Conservation (phyloP, 2,888 invertebrate species). For the Cryptosula pallasiana region DNA sequence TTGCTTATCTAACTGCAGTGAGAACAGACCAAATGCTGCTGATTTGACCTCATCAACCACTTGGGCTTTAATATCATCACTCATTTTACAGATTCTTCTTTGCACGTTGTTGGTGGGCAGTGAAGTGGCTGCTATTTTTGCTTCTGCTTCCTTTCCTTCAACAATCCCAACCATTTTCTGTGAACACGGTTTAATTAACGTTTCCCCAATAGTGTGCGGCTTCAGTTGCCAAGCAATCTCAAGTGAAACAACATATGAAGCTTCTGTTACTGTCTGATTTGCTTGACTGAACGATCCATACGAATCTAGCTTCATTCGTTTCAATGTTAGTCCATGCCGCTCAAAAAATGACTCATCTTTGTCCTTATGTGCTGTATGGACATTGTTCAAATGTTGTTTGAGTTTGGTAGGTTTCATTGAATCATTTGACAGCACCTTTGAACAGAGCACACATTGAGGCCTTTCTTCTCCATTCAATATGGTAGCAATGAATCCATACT, state of each 20-base stretch:
- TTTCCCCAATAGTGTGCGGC: conserved; percentile 24
- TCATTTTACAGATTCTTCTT: conserved; percentile 26
- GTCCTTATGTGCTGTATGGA: not conserved
- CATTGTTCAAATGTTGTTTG: not conserved
- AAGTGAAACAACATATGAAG: conserved; percentile 14
- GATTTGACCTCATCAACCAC: conserved; percentile 22
- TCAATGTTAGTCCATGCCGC: not conserved
- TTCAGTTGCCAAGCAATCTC: not conserved
- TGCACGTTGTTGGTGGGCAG: conserved; percentile 26
- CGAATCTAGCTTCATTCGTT: not conserved
- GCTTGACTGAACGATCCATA: not conserved
- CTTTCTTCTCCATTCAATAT: no score
- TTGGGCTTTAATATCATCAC: conserved; percentile 26
- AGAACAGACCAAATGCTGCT: conserved; percentile 15
- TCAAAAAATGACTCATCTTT: not conserved
- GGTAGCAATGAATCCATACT: no score
- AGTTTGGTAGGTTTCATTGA: not conserved
- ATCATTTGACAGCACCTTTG: no score
- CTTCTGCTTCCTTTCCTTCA: conserved; percentile 24
- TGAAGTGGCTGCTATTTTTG: conserved; percentile 24
- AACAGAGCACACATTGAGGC: no score
- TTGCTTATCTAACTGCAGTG: conserved; percentile 26
- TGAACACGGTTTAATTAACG: not conserved
- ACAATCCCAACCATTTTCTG: conserved; percentile 25
- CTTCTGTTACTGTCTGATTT: not conserved